Percentiles rank a stretch among this genome's conserved stretches.
Conservation (phyloP, 2,797 vertebrate species). For the Euthynnus affinis region DNA sequence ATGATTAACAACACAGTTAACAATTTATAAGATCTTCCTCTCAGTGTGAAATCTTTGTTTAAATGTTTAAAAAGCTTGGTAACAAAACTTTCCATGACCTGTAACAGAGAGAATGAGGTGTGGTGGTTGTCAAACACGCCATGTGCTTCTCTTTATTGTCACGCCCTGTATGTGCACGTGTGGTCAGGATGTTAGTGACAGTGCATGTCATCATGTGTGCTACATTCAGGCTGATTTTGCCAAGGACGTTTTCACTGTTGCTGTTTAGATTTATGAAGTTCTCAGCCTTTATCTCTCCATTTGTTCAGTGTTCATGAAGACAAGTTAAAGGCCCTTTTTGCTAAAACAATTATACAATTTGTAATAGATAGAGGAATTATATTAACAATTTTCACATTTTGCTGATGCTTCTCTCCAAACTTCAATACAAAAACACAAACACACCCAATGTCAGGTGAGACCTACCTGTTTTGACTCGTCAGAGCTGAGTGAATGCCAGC, state of each 20-base stretch:
- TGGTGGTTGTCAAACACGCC: slow-evolving; percentile 4
- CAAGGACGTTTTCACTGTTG: background rate
- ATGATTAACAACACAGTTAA: slow-evolving; percentile 3
- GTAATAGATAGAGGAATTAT: background rate
- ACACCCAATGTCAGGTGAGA: slow-evolving; percentile 23
- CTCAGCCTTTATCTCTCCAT: background rate
- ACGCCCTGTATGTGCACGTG: background rate
- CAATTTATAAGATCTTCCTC: background rate
- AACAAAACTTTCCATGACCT: slow-evolving; percentile 33
- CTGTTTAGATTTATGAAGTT: background rate
- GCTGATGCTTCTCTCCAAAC: too few relatives aligned
- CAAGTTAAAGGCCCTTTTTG: background rate
- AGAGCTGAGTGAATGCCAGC: background rate
- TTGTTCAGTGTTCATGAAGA: background rate
- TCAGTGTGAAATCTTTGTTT: background rate
- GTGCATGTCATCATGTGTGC: background rate
- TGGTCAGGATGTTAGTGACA: background rate
- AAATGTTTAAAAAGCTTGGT: background rate
- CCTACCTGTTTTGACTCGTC: slow-evolving; percentile 29
- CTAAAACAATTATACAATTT: background rate
- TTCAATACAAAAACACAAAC: slow-evolving; percentile 2
- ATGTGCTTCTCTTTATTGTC: slow-evolving; percentile 2
- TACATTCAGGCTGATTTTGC: slow-evolving; percentile 3
- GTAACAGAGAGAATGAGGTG: slow-evolving; percentile 37
- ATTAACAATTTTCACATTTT: background rate